Conservation (phyloP, 2,797 vertebrate species). For the Falco biarmicus region DNA sequence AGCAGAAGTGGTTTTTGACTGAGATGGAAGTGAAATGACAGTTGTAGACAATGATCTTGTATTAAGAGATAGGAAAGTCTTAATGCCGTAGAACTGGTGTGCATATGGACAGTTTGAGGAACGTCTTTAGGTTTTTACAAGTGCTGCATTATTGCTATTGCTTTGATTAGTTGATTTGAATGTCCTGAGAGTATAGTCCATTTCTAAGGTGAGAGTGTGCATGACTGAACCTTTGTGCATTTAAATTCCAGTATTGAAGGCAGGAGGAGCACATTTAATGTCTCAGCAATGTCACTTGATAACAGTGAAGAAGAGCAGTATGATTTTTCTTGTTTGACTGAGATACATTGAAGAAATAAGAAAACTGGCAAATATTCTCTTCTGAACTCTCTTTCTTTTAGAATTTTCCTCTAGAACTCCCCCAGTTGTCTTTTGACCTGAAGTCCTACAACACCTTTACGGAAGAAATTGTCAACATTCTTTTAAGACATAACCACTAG, state of each 20-base stretch:
- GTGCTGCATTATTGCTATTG: not conserved
- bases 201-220: not conserved
- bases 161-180: not conserved
- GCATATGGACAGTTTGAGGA: not conserved
- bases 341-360: not conserved
- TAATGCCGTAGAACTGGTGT: not conserved
- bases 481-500: not conserved
- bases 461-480: not conserved
- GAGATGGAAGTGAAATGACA: slow-evolving; percentile 4
- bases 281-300: not conserved
- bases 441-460: not conserved
- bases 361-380: not conserved
- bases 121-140: not conserved
- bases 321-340: not conserved
- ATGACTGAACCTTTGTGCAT: not conserved
- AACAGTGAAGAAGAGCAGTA: not conserved
- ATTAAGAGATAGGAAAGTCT: not conserved
- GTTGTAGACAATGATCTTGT: not conserved
- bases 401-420: not conserved
- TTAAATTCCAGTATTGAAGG: not conserved
- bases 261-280: not conserved
- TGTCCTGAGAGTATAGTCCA: not conserved
- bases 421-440: not conserved
- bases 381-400: not conserved
- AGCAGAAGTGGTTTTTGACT: not conserved